Evolutionary conservation across 2,797 vertebrate species (phyloP).

Genomic region (Girardinus metallicus): DNA sequence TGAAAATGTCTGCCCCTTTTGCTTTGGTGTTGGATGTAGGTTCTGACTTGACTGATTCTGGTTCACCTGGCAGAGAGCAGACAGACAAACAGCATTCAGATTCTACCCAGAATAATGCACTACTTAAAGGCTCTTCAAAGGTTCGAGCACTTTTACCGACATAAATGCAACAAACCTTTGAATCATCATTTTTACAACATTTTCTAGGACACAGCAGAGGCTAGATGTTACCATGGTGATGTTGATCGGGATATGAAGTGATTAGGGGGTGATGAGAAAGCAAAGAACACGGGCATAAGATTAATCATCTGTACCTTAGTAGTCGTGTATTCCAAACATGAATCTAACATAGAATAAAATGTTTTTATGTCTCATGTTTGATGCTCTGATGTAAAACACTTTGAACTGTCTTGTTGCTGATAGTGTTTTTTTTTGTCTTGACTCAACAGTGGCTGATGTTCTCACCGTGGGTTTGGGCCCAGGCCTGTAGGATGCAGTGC

Average conservation of each 20-base stretch:
- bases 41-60: constrained; percentile 72
- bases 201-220: neutral
- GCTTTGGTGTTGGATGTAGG: constrained; percentile 71
- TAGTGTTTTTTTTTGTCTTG: too few relatives aligned
- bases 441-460: neutral
- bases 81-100: neutral
- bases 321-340: neutral
- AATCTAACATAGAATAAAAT: neutral
- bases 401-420: too few relatives aligned
- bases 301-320: neutral
- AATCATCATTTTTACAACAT: neutral
- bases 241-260: neutral
- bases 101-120: neutral
- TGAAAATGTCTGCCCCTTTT: constrained; percentile 46
- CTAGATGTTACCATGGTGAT: neutral
- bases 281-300: neutral
- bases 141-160: neutral
- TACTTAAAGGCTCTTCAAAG: neutral
- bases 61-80: constrained; percentile 52
- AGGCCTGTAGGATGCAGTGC: constrained; percentile 88
- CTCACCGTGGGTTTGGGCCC: constrained; percentile 83
- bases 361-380: too few relatives aligned
- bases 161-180: neutral
- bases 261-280: neutral
- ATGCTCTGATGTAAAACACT: too few relatives aligned